Evolutionary conservation across 2,888 invertebrate genomes (phyloP), one percentile per base, ranked within the genome.

Genomic region (Catocala sponsa): DNA sequence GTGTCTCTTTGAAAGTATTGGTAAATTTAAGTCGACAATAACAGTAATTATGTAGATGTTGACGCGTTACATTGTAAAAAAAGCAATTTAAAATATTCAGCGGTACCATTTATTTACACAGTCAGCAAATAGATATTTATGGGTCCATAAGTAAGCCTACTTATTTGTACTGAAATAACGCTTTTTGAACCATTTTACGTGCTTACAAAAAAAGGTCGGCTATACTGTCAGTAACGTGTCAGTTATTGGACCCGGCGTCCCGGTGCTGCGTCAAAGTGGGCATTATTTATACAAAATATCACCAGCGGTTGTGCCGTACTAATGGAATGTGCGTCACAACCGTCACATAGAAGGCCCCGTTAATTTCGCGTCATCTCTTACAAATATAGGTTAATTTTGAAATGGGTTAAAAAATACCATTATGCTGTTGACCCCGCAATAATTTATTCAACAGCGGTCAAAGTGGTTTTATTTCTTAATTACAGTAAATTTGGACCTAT

Each of bases 381-480:
- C 67, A 76, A 81, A 86, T 84, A 80, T 79, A 70, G 80, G 77
- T 79, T 81, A 74, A 85, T 83, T 86, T 82, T 82, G 76, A 86
- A 87, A 85, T 84, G 76, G 84, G 81, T 82, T 47, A 51, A 80
- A 84, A 85, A 88, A 86, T 82, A 79, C 78, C 80, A 81, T 82
- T 88, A 87, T 79, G 81, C 80, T 85, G 85, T 86, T 71, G 75
- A 72, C 55, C 72, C 71, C 75, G 75, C 73, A 82, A 89, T 90
- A 80, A 87, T 86, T 90, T 87, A 90, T 90, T 89, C 79, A 87
- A 75, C 77, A 79, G 76, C 74, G 80, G 78, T 72, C 78, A 73
- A 74, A 80, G 75, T 55, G 76, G 72, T 70, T 79, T 74, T 71
- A 70, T 73, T 72, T 52, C 63, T 61, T 71, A 74, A 74, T 74